These are phyloP conservation scores for Pteropus rufus DNA, from an alignment of 2,797 vertebrate genomes.

Conservation along the genomic window DNA sequence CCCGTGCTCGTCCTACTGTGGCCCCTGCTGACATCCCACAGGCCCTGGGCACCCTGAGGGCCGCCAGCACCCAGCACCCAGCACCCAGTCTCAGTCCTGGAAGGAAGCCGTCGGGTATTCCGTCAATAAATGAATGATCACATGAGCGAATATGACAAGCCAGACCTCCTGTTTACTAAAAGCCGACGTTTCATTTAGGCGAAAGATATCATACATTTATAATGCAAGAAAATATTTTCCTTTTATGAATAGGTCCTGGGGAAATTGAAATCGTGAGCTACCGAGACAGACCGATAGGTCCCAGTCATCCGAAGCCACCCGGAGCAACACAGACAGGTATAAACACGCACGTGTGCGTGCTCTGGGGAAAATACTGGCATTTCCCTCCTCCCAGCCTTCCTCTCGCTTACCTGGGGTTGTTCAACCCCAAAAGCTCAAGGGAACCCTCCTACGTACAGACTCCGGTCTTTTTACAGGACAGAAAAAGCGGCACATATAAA, in stretches of 20 bases:
- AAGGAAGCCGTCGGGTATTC: not conserved
- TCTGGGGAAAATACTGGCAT: not conserved
- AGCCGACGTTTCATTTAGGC: not conserved
- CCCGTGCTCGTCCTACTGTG: fast-evolving
- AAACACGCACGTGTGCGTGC: not conserved
- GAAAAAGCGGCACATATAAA: not conserved
- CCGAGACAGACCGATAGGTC: not conserved
- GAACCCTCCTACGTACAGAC: not conserved
- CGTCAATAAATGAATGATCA: not conserved
- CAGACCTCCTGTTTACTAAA: not conserved
- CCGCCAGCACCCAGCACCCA: not conserved
- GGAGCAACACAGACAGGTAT: not conserved
- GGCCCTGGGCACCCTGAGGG: fast-evolving
- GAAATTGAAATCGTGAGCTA: not conserved
- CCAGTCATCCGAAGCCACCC: not conserved
- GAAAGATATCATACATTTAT: not conserved
- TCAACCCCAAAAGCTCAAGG: not conserved
- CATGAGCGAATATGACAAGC: not conserved
- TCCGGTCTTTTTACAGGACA: not conserved
- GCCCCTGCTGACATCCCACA: fast-evolving
- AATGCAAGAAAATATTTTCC: not conserved
- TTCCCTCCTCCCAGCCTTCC: not conserved
- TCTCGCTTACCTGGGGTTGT: not conserved
- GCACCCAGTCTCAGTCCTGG: not conserved
- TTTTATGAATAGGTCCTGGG: not conserved